Evolutionary conservation across 1,140 invertebrate species (phyloP).

Genomic region (Drosophila sp.): DNA sequence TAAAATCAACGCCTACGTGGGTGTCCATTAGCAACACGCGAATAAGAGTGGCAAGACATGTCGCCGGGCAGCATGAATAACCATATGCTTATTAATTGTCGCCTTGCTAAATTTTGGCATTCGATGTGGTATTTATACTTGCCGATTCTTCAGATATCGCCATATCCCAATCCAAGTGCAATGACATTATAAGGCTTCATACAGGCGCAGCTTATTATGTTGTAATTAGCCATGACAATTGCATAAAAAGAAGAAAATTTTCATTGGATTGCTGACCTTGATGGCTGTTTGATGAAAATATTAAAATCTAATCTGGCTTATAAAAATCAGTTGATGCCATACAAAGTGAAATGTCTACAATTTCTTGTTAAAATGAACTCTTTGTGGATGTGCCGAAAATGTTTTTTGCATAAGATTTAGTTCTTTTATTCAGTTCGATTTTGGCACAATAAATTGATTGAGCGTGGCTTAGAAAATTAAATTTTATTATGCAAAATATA

Average conservation of each 20-base stretch:
- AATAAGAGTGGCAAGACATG: constrained; percentile 10
- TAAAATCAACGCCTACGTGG: constrained; percentile 80
- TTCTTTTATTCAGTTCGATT: no score
- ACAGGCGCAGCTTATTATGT: background rate
- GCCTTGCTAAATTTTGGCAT: constrained; percentile 58
- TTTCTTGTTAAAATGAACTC: background rate
- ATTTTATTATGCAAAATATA: no score
- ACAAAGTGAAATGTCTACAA: background rate
- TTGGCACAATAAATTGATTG: no score
- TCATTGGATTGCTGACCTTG: background rate
- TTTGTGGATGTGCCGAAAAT: background rate
- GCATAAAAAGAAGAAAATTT: background rate
- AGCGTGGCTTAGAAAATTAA: no score
- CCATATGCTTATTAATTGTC: constrained; percentile 65
- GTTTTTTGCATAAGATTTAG: background rate
- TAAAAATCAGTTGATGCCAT: background rate
- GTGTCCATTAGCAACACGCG: constrained; percentile 47
- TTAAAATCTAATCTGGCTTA: background rate
- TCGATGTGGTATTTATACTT: constrained; percentile 42
- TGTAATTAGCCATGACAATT: constrained; percentile 2
- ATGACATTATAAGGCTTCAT: constrained; percentile 47
- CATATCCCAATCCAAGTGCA: constrained; percentile 24
- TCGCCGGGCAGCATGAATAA: constrained; percentile 50
- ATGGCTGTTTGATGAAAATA: background rate
- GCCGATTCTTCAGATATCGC: constrained; percentile 29